Base-by-base conservation (phyloP, 2,888 invertebrate genomes). In the Macrophya annulata region DNA sequence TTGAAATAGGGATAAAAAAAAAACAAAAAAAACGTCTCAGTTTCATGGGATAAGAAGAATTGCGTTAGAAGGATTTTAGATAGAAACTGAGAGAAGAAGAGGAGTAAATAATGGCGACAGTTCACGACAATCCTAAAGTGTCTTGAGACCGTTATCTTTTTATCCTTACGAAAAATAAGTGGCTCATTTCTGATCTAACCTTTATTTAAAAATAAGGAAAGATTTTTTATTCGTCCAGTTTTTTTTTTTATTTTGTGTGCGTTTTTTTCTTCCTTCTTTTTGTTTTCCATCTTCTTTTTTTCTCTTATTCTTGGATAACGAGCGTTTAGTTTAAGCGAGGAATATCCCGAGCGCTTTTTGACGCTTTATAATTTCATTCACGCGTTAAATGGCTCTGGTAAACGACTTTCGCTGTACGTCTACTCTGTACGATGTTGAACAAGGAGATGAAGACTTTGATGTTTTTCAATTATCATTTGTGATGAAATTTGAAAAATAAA, bases 31-130 rank as follows among this genome's bases (percentile, higher is more conserved):
- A 48, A 25, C 25, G 25, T 25, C 0, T 76, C 4, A 21, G 0
- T 15, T 45, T 21, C 12, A 45, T 12, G 45, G 76, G 76, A 45
- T 48, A 76, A 48, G 25, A 76, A 76, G 17, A 48, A 76, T 76
- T 48, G 76, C 48, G 76, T 76, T 76, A 6, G 10, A 48, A 45
- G n/a, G 25, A 76, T 76, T 48, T 25, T 4, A 76, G 76, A 76
- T 76, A 59, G 25, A 25, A 25, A 10, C 21, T n/a, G 37, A 71
- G 40, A 71, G 31, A 71, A 71, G 5, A 37, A 48, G 4, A 37
- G 25, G 15, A 55, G 25, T 51, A 79, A 79, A 79, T 79, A 79
- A 79, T 48, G 79, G 79, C 59, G 79, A 55, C 79, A 79, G 21
- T 76, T 43, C 76, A 76, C 79, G 59, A 79, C n/a, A 79, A 79